Conservation (phyloP, 1,140 invertebrate genomes). For the Delia radicum region DNA sequence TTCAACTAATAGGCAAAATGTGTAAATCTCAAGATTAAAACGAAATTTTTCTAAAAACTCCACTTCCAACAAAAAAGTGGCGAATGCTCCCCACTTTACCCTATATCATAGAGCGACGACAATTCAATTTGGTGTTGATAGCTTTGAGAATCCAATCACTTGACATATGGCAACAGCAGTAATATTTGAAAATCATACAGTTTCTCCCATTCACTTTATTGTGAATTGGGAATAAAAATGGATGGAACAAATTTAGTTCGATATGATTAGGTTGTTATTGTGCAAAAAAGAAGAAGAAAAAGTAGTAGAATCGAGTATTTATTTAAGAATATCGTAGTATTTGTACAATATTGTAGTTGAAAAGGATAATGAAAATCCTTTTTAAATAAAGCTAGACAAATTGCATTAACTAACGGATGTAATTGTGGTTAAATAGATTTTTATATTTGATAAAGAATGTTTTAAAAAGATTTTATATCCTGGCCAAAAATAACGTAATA, state of each 20-base stretch:
- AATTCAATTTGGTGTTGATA: slow-evolving; percentile 1
- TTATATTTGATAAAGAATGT: not conserved
- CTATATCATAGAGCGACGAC: not conserved
- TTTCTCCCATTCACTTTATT: not conserved
- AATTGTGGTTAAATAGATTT: not conserved
- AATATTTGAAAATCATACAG: not conserved
- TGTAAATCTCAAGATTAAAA: not conserved
- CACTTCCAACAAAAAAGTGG: too few relatives aligned
- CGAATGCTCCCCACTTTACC: too few relatives aligned
- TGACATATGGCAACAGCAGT: not conserved
- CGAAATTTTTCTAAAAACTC: too few relatives aligned
- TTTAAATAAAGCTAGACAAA: not conserved
- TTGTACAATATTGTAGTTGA: not conserved
- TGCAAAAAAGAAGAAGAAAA: not conserved
- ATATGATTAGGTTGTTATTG: slow-evolving; percentile 1
- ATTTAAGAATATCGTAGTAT: not conserved
- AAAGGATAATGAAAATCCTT: not conserved
- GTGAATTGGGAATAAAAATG: not conserved
- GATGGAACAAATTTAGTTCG: not conserved
- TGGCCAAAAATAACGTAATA: too few relatives aligned
- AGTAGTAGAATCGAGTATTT: not conserved
- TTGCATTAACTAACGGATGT: not conserved
- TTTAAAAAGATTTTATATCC: not conserved
- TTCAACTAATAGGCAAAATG: not conserved
- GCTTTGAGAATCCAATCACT: not conserved